Percentiles rank a stretch among this genome's conserved stretches.
Conservation (phyloP, 2,888 invertebrate species). For the Parascotia fuliginaria region DNA sequence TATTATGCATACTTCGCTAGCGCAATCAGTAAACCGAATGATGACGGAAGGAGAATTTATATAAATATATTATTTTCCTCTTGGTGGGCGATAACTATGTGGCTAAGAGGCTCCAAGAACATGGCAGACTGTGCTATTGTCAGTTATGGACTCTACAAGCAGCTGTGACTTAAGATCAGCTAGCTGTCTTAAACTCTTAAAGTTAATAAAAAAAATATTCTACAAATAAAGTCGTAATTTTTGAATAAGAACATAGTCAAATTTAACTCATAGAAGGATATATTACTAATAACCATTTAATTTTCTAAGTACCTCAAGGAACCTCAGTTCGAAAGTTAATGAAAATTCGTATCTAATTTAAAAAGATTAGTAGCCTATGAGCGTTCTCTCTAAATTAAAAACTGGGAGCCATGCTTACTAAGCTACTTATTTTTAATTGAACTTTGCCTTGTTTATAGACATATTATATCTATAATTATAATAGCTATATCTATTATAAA, state of each 20-base stretch:
- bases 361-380: conserved; percentile 41
- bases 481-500: neutral
- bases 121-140: too few relatives aligned
- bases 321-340: conserved; percentile 31
- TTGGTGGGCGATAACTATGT: too few relatives aligned
- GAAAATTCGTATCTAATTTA: conserved; percentile 41
- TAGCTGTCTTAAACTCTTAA: too few relatives aligned
- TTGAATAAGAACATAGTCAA: neutral
- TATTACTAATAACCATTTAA: conserved; percentile 7
- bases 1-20: too few relatives aligned
- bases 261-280: neutral
- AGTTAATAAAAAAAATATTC: too few relatives aligned
- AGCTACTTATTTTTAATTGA: conserved; percentile 46
- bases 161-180: too few relatives aligned
- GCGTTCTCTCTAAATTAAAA: conserved; percentile 40
- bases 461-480: conserved; percentile 1
- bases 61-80: too few relatives aligned
- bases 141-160: too few relatives aligned
- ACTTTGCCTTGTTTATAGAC: conserved; percentile 11
- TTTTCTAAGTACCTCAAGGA: conserved; percentile 30
- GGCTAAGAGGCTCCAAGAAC: too few relatives aligned
- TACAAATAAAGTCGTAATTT: too few relatives aligned
- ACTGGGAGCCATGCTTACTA: conserved; percentile 29
- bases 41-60: too few relatives aligned
- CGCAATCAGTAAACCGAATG: too few relatives aligned